These are phyloP conservation scores for Limnodromus scolopaceus DNA, from an alignment of 2,797 vertebrate genomes.

Conservation along the genomic window DNA sequence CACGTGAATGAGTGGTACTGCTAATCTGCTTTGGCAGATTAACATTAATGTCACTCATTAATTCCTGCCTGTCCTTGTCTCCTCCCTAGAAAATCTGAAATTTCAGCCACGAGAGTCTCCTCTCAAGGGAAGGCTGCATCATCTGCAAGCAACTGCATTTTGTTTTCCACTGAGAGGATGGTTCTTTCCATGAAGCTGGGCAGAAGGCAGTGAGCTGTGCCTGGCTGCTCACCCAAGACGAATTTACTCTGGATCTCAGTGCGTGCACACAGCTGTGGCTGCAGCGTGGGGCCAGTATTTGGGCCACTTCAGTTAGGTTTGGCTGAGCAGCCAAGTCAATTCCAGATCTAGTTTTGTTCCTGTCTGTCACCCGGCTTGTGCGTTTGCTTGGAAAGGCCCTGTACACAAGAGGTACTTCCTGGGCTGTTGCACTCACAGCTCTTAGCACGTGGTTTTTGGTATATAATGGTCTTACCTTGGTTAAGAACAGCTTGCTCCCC, in stretches of 20 bases:
- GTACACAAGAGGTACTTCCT: background rate
- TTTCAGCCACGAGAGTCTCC: background rate
- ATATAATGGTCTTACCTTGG: conserved; percentile 75
- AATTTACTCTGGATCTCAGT: background rate
- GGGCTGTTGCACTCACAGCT: background rate
- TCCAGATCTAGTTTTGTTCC: background rate
- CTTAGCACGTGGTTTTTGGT: background rate
- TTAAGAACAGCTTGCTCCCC: conserved; percentile 82
- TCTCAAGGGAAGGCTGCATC: background rate
- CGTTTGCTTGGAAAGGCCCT: background rate
- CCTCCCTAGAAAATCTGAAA: background rate
- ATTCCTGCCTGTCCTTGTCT: background rate
- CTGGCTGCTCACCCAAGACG: background rate
- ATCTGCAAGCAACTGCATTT: background rate
- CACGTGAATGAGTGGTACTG: fast-evolving
- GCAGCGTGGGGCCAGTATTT: background rate
- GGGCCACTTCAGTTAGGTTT: background rate
- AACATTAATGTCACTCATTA: background rate
- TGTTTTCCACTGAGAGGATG: background rate
- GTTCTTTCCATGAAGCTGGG: background rate
- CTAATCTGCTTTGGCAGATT: background rate
- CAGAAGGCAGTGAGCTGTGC: background rate
- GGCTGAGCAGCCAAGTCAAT: background rate
- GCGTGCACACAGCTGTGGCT: background rate
- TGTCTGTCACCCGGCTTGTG: background rate